Evolutionary conservation across 2,797 vertebrate species (phyloP).

Genomic region (Pachyuromys duprasi): DNA sequence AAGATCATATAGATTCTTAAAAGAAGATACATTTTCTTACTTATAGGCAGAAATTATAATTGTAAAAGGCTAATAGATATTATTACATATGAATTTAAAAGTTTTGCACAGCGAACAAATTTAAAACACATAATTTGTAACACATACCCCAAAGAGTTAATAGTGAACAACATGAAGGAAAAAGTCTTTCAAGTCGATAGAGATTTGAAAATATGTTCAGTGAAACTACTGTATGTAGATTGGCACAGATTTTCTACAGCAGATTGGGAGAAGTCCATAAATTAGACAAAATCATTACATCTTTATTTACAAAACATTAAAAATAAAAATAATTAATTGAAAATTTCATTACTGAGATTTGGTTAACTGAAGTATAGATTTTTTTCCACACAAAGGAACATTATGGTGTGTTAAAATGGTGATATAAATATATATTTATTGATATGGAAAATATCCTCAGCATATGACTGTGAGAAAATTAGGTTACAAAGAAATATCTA

Average conservation of each 20-base stretch:
- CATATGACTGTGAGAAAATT: slow-evolving; percentile 12
- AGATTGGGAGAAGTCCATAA: background rate
- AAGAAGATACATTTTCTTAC: slow-evolving; percentile 13
- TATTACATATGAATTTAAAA: slow-evolving; percentile 1
- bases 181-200: slow-evolving; percentile 43
- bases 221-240: slow-evolving; percentile 21
- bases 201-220: slow-evolving; percentile 41
- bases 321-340: slow-evolving; percentile 31
- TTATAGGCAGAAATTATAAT: slow-evolving; percentile 3
- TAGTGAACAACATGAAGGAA: background rate
- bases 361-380: background rate
- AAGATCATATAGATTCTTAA: slow-evolving; percentile 6
- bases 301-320: slow-evolving; percentile 28
- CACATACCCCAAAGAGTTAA: background rate
- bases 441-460: background rate
- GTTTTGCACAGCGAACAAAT: slow-evolving; percentile 30
- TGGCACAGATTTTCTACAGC: background rate
- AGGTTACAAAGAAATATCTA: slow-evolving; percentile 18
- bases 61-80: background rate
- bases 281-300: background rate
- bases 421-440: background rate
- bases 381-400: background rate
- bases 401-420: slow-evolving; percentile 42
- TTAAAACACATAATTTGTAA: background rate
- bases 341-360: slow-evolving; percentile 25